phyloP scores from a whole-genome alignment of 2,113 vertebrate genomes.

The Petromus typicus region DNA sequence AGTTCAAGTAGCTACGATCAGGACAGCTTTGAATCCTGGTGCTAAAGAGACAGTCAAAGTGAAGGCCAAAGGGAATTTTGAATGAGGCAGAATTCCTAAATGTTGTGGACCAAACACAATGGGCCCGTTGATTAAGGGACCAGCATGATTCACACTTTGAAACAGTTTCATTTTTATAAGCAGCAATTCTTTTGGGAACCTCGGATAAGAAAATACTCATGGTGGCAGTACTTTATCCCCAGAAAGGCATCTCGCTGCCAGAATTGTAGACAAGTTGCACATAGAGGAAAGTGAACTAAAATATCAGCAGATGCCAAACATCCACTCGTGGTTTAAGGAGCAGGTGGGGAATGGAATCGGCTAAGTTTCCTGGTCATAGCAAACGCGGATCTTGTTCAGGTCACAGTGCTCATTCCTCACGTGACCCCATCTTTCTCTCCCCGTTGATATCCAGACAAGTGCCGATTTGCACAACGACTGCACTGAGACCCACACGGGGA shows the following conservation, averaged over 20 bases:
- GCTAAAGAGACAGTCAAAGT: constrained; percentile 74
- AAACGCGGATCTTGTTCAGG: not conserved
- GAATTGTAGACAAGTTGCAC: constrained; percentile 83
- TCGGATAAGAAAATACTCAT: constrained; percentile 82
- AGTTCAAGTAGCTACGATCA: constrained; percentile 1
- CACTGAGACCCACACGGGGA: constrained; percentile 97
- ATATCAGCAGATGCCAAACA: constrained; percentile 76
- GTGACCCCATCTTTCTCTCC: not conserved
- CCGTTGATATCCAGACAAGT: constrained; percentile 89
- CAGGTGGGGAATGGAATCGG: constrained; percentile 57
- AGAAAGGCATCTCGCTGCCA: constrained; percentile 81
- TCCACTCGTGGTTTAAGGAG: constrained; percentile 47
- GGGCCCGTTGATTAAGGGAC: constrained; percentile 82
- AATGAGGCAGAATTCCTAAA: constrained; percentile 84
- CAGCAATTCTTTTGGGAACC: constrained; percentile 76
- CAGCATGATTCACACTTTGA: constrained; percentile 86
- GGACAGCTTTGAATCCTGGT: constrained; percentile 62
- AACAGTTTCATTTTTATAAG: constrained; percentile 80
- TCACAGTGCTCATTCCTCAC: not conserved
- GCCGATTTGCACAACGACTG: constrained; percentile 97
- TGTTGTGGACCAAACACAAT: constrained; percentile 85
- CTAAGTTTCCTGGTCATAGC: constrained; percentile 50
- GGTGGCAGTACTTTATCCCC: constrained; percentile 85
- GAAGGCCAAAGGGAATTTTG: constrained; percentile 78
- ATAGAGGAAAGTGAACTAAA: constrained; percentile 71